These are phyloP conservation scores for Datnioides undecimradiatus DNA, from an alignment of 2,113 vertebrate species.

Conservation along the genomic window DNA sequence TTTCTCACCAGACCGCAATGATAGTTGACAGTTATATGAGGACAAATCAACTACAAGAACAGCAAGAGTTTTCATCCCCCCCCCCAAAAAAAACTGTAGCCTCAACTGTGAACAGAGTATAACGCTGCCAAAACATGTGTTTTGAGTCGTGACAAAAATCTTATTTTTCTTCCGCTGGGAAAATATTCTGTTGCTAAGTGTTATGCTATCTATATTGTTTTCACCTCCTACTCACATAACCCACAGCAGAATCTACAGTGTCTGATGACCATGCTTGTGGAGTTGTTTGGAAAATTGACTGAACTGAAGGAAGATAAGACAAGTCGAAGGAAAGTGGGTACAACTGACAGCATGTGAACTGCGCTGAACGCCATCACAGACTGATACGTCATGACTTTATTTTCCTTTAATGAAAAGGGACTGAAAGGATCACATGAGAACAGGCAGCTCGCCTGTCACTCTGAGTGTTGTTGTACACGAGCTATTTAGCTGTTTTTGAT, in stretches of 20 bases:
- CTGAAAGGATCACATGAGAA: slow-evolving; percentile 17
- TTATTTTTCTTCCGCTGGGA: slow-evolving; percentile 10
- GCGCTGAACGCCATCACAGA: not conserved
- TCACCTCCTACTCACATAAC: slow-evolving; percentile 51
- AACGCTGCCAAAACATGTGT: slow-evolving; percentile 32
- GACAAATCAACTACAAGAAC: slow-evolving; percentile 9
- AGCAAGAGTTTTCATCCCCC: not conserved
- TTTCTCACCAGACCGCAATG: not conserved
- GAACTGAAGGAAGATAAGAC: slow-evolving; percentile 9
- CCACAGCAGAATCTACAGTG: slow-evolving; percentile 33
- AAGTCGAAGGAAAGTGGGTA: not conserved
- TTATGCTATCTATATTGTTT: slow-evolving; percentile 29
- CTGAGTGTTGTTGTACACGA: slow-evolving; percentile 10
- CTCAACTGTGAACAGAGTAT: not conserved
- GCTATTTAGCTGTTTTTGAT: slow-evolving; percentile 48
- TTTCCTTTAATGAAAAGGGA: not conserved
- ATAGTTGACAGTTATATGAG: slow-evolving; percentile 21
- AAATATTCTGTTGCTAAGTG: not conserved
- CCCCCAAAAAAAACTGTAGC: not conserved
- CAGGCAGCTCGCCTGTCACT: slow-evolving; percentile 10
- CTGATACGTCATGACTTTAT: not conserved
- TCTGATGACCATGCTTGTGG: not conserved
- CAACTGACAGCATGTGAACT: not conserved
- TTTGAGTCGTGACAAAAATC: slow-evolving; percentile 30
- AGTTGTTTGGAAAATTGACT: slow-evolving; percentile 7